Percentiles rank a stretch among this genome's conserved stretches.
Conservation (phyloP, 2,888 invertebrate genomes). For the Tholera decimalis region DNA sequence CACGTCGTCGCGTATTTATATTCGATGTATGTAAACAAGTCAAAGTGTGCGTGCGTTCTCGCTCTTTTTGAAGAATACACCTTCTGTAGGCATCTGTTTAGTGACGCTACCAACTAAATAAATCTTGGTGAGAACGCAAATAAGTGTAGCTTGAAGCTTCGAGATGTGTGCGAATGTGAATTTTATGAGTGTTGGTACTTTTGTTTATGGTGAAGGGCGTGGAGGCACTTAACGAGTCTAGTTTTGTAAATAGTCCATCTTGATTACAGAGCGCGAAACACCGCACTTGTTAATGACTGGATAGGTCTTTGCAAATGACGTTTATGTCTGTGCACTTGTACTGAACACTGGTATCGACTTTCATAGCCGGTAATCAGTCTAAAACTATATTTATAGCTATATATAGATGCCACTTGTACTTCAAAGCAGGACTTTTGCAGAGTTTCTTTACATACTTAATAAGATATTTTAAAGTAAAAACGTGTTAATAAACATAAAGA, state of each 20-base stretch:
- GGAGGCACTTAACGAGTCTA: conserved; percentile 4
- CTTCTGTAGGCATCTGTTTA: not conserved
- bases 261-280: not conserved
- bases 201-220: conserved; percentile 14
- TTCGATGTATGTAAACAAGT: not conserved
- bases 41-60: not conserved
- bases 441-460: not conserved
- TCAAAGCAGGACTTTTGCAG: too few species aligned
- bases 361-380: not conserved
- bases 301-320: not conserved
- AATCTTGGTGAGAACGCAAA: conserved; percentile 47
- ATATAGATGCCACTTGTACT: too few species aligned
- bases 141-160: conserved; percentile 20
- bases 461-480: not conserved
- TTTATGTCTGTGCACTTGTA: not conserved
- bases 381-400: not conserved
- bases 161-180: conserved; percentile 31
- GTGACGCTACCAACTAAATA: conserved; percentile 18
- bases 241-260: conserved; percentile 11
- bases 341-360: not conserved
- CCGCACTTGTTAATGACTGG: not conserved
- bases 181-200: conserved; percentile 39
- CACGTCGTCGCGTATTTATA: not conserved
- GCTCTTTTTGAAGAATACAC: fast-evolving
- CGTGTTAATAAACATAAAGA: not conserved